Evolutionary conservation across 2,113 vertebrate species (phyloP), one percentile per base, ranked within the genome.

Genomic region (Aspiorhynchus laticeps): DNA sequence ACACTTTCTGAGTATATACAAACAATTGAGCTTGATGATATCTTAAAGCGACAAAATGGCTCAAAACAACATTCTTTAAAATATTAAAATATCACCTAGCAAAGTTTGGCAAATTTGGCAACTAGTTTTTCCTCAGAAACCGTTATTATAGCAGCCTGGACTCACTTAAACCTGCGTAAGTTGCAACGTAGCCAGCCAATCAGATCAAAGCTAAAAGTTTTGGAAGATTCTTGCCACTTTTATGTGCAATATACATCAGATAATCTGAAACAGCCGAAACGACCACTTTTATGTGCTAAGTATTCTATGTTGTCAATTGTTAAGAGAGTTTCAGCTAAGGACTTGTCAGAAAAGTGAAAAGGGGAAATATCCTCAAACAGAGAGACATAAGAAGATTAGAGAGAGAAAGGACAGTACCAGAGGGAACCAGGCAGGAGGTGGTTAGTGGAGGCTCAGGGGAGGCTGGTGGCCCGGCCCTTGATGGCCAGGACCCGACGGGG

Each of bases 401-500:
- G 38, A 89, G 90, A 89, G 91, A 90, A 90, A 88, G 77, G 91
- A 91, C 90, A 86, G 89, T 90, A 90, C 90, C 91, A 87, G 86
- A 90, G 85, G 77, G 78, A 75, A 80, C 87, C 79, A 76, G 90
- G 92, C 87, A 91, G 91, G 85, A 75, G 80, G 92, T 75, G 75
- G 59, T 81, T 85, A 88, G 86, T 74, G 83, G 67, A 89, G 91
- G 86, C 92, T 99, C 97, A 99, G 93, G 98, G 98, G 94, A 99
- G 94, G 95, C 97, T 99, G 95, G 97, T 98, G 94, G 98, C 97
- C 90, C 97, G 96, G 93, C 98, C 97, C 95, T 99, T 99, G 95
- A 99, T 99, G 95, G 98, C 98, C 95, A 99, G 96, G 93, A 99
- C 97, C 85, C 98, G 96, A 87, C 97, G 97, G 90, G 98, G 98